Evolutionary conservation across 1,140 invertebrate species (phyloP), one percentile per base, ranked within the genome.

Genomic region (Aethina tumida): DNA sequence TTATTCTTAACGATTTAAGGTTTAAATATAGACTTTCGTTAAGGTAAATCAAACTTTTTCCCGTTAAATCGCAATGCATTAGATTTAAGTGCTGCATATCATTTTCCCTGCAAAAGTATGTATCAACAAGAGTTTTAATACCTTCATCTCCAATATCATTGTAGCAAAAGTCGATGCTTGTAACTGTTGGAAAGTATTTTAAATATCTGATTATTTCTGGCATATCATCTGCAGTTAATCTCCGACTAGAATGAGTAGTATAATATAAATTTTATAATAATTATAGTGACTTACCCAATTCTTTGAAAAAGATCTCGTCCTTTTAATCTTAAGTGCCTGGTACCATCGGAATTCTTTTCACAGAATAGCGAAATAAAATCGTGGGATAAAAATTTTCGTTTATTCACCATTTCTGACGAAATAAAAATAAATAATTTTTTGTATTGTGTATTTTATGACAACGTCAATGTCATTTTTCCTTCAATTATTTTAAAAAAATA

Each of bases 61-160:
- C 69, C 69, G 37, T 64, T 69, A 1, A 75, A 33, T 70, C 47
- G 44, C 74, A 75, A 35, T 67, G 65, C 50, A 66, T 64, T 1
- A 75, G 44, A 50, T 72, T 68, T 7, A 75, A 41, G 45, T 72
- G 60, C 37, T 65, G 49, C 20, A 77, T 33, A 35, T 57, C 39
- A 17, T 66, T 56, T n/a, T 55, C 32, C 40, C 35, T 18, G 8
- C 52, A 9, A 25, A 56, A 51, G 39, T 46, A 35, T 9, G 42
- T 35, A 31, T 63, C 39, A 1, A 59, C 50, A 1, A 76, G 39
- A 43, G 62, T 63, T 16, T 57, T 57, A 16, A 75, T 66, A 0
- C 72, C 73, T 9, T 42, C 35, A 41, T 70, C 63, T 0, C 63
- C 66, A 6, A 77, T 67, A 35, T 64, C 32, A 36, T 77, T 77